Evolutionary conservation across 2,888 invertebrate species (phyloP), one percentile per base, ranked within the genome.

Genomic region (Carcina quercana): DNA sequence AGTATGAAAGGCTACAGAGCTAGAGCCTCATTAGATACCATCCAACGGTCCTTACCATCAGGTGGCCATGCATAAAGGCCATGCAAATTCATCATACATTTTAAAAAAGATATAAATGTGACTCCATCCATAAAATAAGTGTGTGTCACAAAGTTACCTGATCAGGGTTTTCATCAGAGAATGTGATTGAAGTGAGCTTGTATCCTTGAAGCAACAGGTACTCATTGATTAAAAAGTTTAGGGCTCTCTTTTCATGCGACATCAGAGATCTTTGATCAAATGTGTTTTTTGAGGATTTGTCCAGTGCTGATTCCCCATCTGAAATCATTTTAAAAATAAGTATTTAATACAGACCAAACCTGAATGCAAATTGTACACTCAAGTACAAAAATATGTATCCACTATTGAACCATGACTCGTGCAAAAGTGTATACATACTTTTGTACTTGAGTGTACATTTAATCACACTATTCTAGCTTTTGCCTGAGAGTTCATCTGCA

Each of bases 151-250:
- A 26, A 30, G n/a, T 22, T 52, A 91, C 92, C 86, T 95, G 95
- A 66, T 93, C 88, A 58, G 93, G 93, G 83, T 94, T 95, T 84
- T 95, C 95, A 85, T 95, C 95, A 20, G 94, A 91, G 75, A 95
- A 95, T 28, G 95, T 95, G 39, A 95, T 94, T 0, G 95, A 93
- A 2, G 95, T 94, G 13, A 95, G 75, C 70, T 95, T 95, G 63
- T 94, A 95, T 37, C 91, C 90, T 62, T 91, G 88, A 11, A 88
- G 73, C 28, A 95, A 72, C 11, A 95, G 79, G 63, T 95, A 95
- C 63, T 95, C 95, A 73, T 96, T 94, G 29, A 95, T 90, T 12
- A 96, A 85, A 72, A 92, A 95, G 74, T 95, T 95, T 1, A 95
- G 74, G 8, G 94, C 94, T 64, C 92, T 84, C 58, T 90, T 90